These are phyloP conservation scores for Charanyca ferruginea DNA, from an alignment of 2,888 invertebrate species.

Conservation along the genomic window DNA sequence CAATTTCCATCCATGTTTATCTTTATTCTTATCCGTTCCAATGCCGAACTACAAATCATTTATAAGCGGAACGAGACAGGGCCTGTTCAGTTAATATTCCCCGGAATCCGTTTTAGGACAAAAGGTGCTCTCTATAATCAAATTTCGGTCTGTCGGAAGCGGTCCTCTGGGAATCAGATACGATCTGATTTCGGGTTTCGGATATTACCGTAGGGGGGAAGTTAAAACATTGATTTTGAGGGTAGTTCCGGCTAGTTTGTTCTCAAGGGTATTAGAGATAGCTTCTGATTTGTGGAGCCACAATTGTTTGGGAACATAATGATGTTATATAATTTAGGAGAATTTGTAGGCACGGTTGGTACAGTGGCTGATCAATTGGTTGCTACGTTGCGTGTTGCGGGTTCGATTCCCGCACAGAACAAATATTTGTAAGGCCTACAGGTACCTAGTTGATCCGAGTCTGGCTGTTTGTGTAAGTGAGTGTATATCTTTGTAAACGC, in stretches of 20 bases:
- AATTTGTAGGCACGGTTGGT: too few species aligned
- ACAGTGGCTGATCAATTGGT: too few species aligned
- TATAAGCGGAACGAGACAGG: background rate
- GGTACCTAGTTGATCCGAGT: too few species aligned
- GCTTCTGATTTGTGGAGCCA: background rate
- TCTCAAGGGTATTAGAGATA: conserved; percentile 1
- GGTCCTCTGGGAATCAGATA: conserved; percentile 18
- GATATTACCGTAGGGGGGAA: conserved; percentile 17
- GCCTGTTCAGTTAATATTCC: conserved; percentile 4
- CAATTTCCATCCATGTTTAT: too few species aligned
- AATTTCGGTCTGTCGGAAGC: conserved; percentile 22
- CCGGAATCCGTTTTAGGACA: conserved; percentile 31
- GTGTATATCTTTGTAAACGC: too few species aligned
- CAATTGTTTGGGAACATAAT: background rate
- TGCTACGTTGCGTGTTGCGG: too few species aligned
- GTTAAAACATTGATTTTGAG: conserved; percentile 37
- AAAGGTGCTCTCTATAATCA: conserved; percentile 36
- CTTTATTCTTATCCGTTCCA: too few species aligned
- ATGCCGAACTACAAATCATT: background rate
- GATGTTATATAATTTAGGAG: background rate
- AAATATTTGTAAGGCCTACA: too few species aligned
- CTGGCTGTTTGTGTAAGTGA: too few species aligned
- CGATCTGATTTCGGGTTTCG: conserved; percentile 30
- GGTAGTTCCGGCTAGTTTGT: conserved; percentile 3
- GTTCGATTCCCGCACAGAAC: too few species aligned